These are phyloP conservation scores for Acyrthosiphon pisum DNA, from an alignment of 1,140 invertebrate genomes.

Conservation along the genomic window DNA sequence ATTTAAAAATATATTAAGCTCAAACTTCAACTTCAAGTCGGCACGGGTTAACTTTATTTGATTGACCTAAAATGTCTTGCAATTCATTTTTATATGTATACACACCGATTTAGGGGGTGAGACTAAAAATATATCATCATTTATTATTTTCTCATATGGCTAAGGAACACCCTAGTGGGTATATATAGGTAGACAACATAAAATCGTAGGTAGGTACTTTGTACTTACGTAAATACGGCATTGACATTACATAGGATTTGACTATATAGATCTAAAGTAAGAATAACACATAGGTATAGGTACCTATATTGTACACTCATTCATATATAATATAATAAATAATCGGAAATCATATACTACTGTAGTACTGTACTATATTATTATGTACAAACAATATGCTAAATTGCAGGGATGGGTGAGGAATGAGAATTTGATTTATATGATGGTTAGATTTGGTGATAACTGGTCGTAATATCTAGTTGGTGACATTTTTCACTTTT, in stretches of 20 bases:
- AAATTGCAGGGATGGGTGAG: not conserved
- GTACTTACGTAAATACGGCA: not conserved
- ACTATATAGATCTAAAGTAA: not conserved
- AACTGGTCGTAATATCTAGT: not conserved
- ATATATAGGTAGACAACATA: not conserved
- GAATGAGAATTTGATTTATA: not conserved
- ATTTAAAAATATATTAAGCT: no score
- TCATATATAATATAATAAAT: not conserved
- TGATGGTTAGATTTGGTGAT: not conserved
- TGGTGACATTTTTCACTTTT: not conserved
- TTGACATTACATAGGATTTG: not conserved
- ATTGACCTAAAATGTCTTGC: no score
- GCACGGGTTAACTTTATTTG: no score
- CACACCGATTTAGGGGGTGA: no score
- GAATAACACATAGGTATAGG: not conserved
- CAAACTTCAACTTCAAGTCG: no score
- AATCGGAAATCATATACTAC: not conserved
- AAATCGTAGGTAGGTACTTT: not conserved
- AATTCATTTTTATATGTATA: no score
- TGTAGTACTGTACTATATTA: no score
- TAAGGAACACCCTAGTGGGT: no score
- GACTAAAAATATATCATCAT: no score
- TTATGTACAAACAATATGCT: not conserved
- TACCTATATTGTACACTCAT: not conserved
- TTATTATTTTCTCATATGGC: no score